Percentiles rank a stretch among this genome's conserved stretches.
These are phyloP conservation scores for Quadroppia sp. DNA, from an alignment of 2,888 invertebrate genomes.

Conservation along the genomic window DNA sequence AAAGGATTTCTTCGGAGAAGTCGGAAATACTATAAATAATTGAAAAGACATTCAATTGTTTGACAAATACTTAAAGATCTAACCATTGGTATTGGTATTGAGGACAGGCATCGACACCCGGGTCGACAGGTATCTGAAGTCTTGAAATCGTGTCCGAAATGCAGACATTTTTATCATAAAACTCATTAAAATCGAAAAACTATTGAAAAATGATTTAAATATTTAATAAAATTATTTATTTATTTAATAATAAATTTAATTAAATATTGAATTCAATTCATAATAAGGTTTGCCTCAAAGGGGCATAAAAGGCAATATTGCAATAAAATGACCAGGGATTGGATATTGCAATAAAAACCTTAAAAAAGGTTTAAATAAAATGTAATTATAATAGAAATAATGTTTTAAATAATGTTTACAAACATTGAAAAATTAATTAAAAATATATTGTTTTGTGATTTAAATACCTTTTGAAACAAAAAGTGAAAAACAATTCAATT, in stretches of 20 bases:
- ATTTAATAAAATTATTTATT: background rate
- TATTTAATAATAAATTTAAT: too few relatives aligned
- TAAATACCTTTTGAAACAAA: background rate
- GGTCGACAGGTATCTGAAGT: conserved; percentile 19
- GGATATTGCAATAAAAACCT: too few relatives aligned
- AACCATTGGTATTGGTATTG: background rate
- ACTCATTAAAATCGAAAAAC: conserved; percentile 4
- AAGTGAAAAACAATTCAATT: background rate
- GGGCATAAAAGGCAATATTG: too few relatives aligned
- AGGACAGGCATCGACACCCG: background rate
- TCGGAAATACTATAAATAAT: background rate
- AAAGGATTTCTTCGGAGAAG: background rate
- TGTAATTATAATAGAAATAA: too few relatives aligned
- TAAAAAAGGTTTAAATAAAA: too few relatives aligned
- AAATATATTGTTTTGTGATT: background rate
- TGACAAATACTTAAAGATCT: background rate
- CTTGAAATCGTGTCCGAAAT: conserved; percentile 29
- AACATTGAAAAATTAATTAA: background rate
- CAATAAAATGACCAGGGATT: too few relatives aligned
- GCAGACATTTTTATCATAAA: background rate
- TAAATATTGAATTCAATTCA: too few relatives aligned
- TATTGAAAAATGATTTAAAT: background rate
- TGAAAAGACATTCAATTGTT: background rate
- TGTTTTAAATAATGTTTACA: too few relatives aligned
- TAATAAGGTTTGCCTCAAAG: too few relatives aligned